Base-by-base conservation (phyloP, 2,797 vertebrate species). In the Naso thynnoides region DNA sequence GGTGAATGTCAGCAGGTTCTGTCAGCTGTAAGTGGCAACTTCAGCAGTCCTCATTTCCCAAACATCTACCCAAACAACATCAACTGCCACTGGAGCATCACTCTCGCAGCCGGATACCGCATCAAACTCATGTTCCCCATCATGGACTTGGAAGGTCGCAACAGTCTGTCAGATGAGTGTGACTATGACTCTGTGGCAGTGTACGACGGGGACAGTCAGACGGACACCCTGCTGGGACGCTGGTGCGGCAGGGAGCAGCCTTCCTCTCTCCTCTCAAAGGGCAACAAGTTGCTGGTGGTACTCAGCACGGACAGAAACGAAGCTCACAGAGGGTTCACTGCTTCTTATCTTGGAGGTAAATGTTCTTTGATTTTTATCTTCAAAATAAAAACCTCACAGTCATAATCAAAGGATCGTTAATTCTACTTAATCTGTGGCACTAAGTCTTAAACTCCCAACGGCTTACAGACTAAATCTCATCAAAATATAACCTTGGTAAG, bases 11-110 rank as follows among this genome's bases (percentile, higher is more conserved):
- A 99, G 91, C 96, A 98, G 78, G 90, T 96, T 21, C 94, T 97
- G 63, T 95, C 94, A 0, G 41, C 89, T 0, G 57, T 97, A 53
- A 96, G 88, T 31, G 97, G 96, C 31, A 98, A 99, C 92, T 96
- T 99, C 79, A 98, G 95, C 84, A 99, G 98, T 83, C 98, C 98
- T 0, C 94, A 93, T 48, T 98, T 96, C 75, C 97, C 98, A 54
- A 89, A 53, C 80, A 95, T 96, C 93, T 99, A 99, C 90, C 98
- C 98, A 56, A 99, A 99, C 92, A 98, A 99, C 86, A 96, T 99
- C 85, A 96, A 95, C 76, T 99, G 98, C 90, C 98, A 98, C 85
- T 99, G 98, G 98, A 96, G 93, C 82, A 91, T 99, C 82, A 94
- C 83, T 50, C 89, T 98, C 26, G 94, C 95, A 1, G 86, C 49